Evolutionary conservation across 2,797 vertebrate genomes (phyloP).

Genomic region (Notolepis coatsorum): DNA sequence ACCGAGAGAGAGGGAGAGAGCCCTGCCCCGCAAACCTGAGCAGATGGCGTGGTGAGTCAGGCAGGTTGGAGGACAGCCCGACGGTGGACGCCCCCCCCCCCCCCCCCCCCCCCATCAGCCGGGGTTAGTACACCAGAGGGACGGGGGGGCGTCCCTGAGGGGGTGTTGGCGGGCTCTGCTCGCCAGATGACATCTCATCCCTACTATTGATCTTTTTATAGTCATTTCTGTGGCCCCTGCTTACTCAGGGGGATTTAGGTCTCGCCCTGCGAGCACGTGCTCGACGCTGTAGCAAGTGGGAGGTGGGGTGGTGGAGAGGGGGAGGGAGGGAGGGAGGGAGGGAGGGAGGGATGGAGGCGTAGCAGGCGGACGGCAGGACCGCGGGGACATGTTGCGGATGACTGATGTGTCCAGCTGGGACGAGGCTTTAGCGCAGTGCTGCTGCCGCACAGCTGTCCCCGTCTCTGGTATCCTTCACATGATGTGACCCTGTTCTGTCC

Average conservation of each 20-base stretch:
- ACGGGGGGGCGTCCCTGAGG: constrained; percentile 63
- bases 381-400: constrained; percentile 62
- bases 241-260: constrained; percentile 65
- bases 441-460: constrained; percentile 76
- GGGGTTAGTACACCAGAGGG: constrained; percentile 64
- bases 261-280: constrained; percentile 52
- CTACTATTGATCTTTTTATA: constrained; percentile 81
- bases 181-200: constrained; percentile 83
- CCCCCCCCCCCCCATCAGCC: constrained; percentile 51
- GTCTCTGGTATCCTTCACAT: constrained; percentile 71
- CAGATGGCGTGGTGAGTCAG: constrained; percentile 74
- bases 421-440: constrained; percentile 53
- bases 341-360: constrained; percentile 11
- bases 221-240: constrained; percentile 59
- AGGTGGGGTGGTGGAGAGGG: constrained; percentile 2
- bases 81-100: constrained; percentile 18
- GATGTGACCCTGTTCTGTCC: constrained; percentile 69
- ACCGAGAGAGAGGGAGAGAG: no score
- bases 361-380: constrained; percentile 65
- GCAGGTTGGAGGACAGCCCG: constrained; percentile 70
- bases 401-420: constrained; percentile 75
- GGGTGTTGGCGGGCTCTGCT: constrained; percentile 78
- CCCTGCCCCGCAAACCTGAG: constrained; percentile 68
- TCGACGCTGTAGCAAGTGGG: constrained; percentile 37
- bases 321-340: background rate